Evolutionary conservation across 2,113 vertebrate species (phyloP), one percentile per base, ranked within the genome.

Genomic region (Ornithorhynchus anatinus): DNA sequence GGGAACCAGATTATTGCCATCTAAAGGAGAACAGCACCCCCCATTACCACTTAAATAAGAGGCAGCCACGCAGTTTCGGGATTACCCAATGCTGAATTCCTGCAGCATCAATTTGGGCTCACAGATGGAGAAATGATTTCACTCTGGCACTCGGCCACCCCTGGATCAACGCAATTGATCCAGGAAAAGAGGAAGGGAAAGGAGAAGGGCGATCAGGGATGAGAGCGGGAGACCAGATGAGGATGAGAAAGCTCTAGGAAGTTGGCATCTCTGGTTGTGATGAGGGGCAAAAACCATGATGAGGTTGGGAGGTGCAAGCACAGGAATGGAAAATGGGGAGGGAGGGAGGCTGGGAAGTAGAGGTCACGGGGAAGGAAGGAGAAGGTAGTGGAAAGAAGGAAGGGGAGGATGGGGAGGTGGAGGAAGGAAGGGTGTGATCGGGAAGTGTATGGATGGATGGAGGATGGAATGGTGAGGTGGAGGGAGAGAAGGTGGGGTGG

Each of bases 1-100:
- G 72, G 83, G 58, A 65, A 69, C 67, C 33, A 59, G 77, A 66
- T 78, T 61, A 74, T 44, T 84, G 76, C 63, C 65, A 69, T 67
- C 63, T 36, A n/a, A 79, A 79, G 69, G 69, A 27, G 38, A 70
- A 69, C 1, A 7, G 25, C 23, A 0, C 4, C 47, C 45, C 37
- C n/a, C 22, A 1, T 61, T 53, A 44, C 52, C 36, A 48, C 5
- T 54, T 25, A 48, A 62, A 0, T 38, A 59, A 43, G 60, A 66
- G 56, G 63, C 35, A 20, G 59, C 45, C 63, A 81, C 69, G 64
- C 53, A 27, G 42, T 67, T 75, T 72, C 67, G 58, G 75, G 72
- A 60, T 54, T 66, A 48, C 22, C 63, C 75, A 54, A 59, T 36
- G 1, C 54, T 47, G 51, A 31, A 32, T 7, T 38, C 33, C 8